These are phyloP conservation scores for Pogonomyrmex barbatus DNA, from an alignment of 1,140 invertebrate species.

Conservation along the genomic window DNA sequence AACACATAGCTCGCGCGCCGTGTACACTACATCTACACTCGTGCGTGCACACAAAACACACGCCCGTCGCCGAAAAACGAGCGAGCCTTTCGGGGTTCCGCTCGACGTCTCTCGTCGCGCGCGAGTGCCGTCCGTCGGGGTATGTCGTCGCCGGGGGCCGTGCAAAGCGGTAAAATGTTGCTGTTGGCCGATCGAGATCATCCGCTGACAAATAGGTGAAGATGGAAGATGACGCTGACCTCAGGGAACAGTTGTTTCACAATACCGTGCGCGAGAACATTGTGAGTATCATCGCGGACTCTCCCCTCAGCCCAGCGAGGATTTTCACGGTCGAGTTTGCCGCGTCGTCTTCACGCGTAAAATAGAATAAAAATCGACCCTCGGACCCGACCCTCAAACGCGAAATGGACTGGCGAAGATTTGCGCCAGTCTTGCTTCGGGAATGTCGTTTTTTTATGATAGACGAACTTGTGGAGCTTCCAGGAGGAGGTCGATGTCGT, in stretches of 20 bases:
- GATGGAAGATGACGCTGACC: conserved; percentile 90
- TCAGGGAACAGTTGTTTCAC: conserved; percentile 95
- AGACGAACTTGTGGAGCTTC: no score
- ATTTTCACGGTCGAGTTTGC: no score
- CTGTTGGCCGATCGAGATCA: conserved; percentile 71
- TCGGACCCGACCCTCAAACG: no score
- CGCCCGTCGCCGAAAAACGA: not conserved
- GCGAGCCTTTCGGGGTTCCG: not conserved
- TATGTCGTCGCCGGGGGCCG: not conserved
- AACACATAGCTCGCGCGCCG: not conserved
- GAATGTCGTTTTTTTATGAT: no score
- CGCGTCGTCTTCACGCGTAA: no score
- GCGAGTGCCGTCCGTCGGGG: not conserved
- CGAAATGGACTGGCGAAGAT: no score
- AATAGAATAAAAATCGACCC: no score
- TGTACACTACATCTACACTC: not conserved
- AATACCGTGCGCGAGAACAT: conserved; percentile 97
- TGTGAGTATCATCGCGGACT: conserved; percentile 88
- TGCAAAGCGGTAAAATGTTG: conserved; percentile 75
- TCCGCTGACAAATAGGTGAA: conserved; percentile 83
- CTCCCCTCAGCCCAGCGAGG: no score
- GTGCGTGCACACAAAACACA: not conserved
- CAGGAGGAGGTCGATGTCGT: no score
- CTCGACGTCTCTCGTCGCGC: not conserved
- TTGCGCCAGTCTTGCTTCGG: no score